phyloP scores from a whole-genome alignment of 2,888 invertebrate genomes.

The Plagiodera versicolora region DNA sequence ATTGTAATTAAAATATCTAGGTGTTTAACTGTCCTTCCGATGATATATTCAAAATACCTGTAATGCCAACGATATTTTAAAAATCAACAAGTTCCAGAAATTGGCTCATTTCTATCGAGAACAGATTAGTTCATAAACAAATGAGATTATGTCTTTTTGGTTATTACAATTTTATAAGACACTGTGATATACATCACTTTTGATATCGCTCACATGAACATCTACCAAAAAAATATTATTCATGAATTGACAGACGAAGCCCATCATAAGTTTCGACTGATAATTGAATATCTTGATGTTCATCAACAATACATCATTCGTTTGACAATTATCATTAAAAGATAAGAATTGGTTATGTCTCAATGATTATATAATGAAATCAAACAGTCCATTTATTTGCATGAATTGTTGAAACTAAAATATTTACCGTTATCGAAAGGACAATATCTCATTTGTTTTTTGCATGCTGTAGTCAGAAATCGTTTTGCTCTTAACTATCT shows the following conservation, averaged over 20 bases:
- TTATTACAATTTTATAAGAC: neutral
- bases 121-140: neutral
- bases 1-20: slow-evolving; percentile 33
- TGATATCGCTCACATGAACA: too few relatives aligned
- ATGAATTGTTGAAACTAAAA: too few relatives aligned
- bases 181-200: too few relatives aligned
- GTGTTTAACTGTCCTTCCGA: slow-evolving; percentile 25
- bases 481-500: neutral
- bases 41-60: slow-evolving; percentile 1
- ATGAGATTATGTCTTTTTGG: neutral
- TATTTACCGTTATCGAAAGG: neutral
- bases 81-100: neutral
- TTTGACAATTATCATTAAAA: too few relatives aligned
- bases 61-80: neutral
- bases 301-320: too few relatives aligned
- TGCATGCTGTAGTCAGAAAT: neutral
- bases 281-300: too few relatives aligned
- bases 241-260: too few relatives aligned
- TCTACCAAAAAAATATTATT: too few relatives aligned
- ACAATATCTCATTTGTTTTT: neutral
- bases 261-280: too few relatives aligned
- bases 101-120: neutral
- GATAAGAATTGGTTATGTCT: too few relatives aligned
- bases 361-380: too few relatives aligned
- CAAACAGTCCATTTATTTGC: too few relatives aligned